Evolutionary conservation across 2,888 invertebrate species (phyloP).

Genomic region (Euproctis similis): DNA sequence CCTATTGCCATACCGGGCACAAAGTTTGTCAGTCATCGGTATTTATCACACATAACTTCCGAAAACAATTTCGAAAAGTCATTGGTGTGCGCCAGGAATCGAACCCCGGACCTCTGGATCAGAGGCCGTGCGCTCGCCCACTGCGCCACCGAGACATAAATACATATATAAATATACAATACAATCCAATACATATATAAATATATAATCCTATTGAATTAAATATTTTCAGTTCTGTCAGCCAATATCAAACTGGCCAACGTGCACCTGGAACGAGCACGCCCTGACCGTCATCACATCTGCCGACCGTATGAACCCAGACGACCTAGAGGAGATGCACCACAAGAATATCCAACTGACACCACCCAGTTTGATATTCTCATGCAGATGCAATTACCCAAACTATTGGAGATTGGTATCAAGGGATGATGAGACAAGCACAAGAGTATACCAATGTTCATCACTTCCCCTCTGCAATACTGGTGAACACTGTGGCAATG

Average conservation of each 20-base stretch:
- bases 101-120: too few relatives aligned
- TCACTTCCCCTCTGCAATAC: slow-evolving; percentile 68
- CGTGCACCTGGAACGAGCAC: slow-evolving; percentile 43
- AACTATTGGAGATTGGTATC: slow-evolving; percentile 68
- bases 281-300: slow-evolving; percentile 49
- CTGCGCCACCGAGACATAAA: too few relatives aligned
- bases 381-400: slow-evolving; percentile 67
- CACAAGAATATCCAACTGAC: slow-evolving; percentile 49
- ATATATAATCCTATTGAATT: too few relatives aligned
- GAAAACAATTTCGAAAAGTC: too few relatives aligned
- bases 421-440: slow-evolving; percentile 23
- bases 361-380: slow-evolving; percentile 58
- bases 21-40: too few relatives aligned
- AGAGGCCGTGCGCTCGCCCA: too few relatives aligned
- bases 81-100: too few relatives aligned
- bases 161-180: too few relatives aligned
- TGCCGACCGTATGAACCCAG: slow-evolving; percentile 49
- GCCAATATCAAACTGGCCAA: slow-evolving; percentile 48
- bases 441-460: slow-evolving; percentile 55
- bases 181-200: too few relatives aligned
- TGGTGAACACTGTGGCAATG: slow-evolving; percentile 78
- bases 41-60: too few relatives aligned
- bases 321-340: slow-evolving; percentile 54
- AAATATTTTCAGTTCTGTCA: slow-evolving; percentile 66
- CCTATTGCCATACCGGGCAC: too few relatives aligned